A percentile compares a stretch with the other conserved stretches of the same genome.
These are phyloP conservation scores for Cantharis rufa DNA, from an alignment of 2,888 invertebrate species.

Conservation along the genomic window DNA sequence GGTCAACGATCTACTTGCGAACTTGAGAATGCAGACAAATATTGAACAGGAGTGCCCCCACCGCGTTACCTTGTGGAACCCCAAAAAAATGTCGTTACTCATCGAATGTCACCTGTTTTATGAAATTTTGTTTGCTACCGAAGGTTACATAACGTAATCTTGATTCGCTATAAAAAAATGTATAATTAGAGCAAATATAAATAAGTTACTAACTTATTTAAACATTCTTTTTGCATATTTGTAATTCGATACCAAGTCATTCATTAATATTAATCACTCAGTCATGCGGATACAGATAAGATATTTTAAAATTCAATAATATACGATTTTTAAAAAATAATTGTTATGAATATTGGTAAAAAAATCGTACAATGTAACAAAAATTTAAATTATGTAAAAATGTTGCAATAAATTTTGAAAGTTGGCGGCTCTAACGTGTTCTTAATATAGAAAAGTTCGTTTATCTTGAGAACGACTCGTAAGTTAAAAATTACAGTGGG, in stretches of 20 bases:
- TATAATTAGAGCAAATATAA: not conserved
- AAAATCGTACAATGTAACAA: not conserved
- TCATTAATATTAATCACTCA: not conserved
- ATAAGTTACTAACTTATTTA: not conserved
- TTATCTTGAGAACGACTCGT: not conserved
- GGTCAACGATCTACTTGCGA: not conserved
- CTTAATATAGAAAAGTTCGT: not conserved
- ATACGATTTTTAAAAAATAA: not conserved
- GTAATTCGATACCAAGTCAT: not conserved
- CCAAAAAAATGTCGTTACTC: not conserved
- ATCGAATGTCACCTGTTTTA: not conserved
- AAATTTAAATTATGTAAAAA: not conserved
- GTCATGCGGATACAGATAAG: not conserved
- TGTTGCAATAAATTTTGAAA: not conserved
- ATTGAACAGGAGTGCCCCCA: not conserved
- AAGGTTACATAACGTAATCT: not conserved
- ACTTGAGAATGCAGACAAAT: not conserved
- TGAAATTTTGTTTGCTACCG: not conserved
- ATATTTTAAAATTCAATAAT: not conserved
- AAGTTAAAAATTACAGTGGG: not conserved
- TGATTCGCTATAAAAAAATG: not conserved
- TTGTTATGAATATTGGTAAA: not conserved
- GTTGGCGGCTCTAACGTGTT: not conserved
- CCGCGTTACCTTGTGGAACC: not conserved
- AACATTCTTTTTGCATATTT: not conserved